A percentile compares a stretch with the other conserved stretches of the same genome.
Conservation (phyloP, 2,888 invertebrate genomes). For the Thumatha senex region DNA sequence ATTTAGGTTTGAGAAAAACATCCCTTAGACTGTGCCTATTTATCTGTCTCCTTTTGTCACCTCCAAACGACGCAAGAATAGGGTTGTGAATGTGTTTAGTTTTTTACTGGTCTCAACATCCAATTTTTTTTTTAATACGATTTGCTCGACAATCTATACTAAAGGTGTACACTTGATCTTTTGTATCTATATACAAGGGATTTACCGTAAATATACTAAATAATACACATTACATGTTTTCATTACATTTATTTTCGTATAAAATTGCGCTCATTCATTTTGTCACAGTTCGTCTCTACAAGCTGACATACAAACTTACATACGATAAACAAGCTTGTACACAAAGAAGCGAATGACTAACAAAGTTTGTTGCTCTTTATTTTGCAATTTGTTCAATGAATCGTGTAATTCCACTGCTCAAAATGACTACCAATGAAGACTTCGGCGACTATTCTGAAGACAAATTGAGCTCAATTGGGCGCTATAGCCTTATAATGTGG, state of each 20-base stretch:
- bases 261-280: conserved; percentile 63
- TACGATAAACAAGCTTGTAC: conserved; percentile 48
- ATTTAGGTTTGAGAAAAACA: too few relatives aligned
- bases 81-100: too few relatives aligned
- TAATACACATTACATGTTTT: conserved; percentile 25
- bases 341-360: conserved; percentile 28
- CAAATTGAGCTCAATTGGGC: conserved; percentile 27
- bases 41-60: too few relatives aligned
- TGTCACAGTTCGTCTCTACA: conserved; percentile 41
- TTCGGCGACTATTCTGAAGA: conserved; percentile 16
- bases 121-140: too few relatives aligned
- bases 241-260: conserved; percentile 73
- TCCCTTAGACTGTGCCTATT: too few relatives aligned
- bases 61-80: too few relatives aligned
- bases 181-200: too few relatives aligned
- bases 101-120: too few relatives aligned
- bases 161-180: too few relatives aligned
- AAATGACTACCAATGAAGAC: conserved; percentile 25
- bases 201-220: not conserved
- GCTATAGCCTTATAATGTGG: conserved; percentile 4
- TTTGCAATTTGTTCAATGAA: conserved; percentile 31
- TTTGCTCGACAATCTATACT: too few relatives aligned
- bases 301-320: conserved; percentile 64
- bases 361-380: conserved; percentile 15
- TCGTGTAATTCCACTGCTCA: conserved; percentile 21